Percentiles rank a stretch among this genome's conserved stretches.
These are phyloP conservation scores for Nerophis ophidion DNA, from an alignment of 2,113 vertebrate genomes.

Conservation along the genomic window DNA sequence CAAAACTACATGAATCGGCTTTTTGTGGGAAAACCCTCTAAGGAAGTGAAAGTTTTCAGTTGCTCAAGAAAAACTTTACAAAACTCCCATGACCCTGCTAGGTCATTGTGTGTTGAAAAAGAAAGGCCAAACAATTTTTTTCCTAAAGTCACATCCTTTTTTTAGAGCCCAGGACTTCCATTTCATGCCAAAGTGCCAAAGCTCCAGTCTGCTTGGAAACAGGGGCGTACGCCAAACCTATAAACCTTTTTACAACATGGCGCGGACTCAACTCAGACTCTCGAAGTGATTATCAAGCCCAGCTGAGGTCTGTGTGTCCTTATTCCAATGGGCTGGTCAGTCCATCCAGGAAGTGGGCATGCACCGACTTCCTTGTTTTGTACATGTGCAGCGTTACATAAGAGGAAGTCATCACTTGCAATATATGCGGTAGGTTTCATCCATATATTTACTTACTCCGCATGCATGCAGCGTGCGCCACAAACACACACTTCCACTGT, in stretches of 20 bases:
- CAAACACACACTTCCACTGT: not conserved
- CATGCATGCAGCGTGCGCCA: not conserved
- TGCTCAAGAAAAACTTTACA: not conserved
- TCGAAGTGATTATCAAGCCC: not conserved
- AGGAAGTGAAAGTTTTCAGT: slow-evolving; percentile 34
- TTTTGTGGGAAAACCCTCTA: too few relatives aligned
- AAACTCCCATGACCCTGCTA: not conserved
- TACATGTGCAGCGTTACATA: not conserved
- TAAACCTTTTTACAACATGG: not conserved
- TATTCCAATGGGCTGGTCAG: not conserved
- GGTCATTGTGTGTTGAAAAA: not conserved
- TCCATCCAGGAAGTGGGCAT: not conserved
- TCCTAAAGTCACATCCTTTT: not conserved
- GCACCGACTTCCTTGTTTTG: not conserved
- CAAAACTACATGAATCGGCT: too few relatives aligned
- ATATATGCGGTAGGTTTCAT: too few relatives aligned
- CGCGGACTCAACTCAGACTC: not conserved
- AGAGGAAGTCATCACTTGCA: not conserved
- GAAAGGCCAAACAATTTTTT: not conserved
- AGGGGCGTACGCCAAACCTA: not conserved
- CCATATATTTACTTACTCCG: too few relatives aligned
- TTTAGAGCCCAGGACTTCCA: not conserved
- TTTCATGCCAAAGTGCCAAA: not conserved
- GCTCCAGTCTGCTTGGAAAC: slow-evolving; percentile 2
- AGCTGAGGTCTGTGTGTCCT: not conserved